Evolutionary conservation across 23 tunicate species (phyloP).

Genomic region (Clavelina lepadiformis): DNA sequence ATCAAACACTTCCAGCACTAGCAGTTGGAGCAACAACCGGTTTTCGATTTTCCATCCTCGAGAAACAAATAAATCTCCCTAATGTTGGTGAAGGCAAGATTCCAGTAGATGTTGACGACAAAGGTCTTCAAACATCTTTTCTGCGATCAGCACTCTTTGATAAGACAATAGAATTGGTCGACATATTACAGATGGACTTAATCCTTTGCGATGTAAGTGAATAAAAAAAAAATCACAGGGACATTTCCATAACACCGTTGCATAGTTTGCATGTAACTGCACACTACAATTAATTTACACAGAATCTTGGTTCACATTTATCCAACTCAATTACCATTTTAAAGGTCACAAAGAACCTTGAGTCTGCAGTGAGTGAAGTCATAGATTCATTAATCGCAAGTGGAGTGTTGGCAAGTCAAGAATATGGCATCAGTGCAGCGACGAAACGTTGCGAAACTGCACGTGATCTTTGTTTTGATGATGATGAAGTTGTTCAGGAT

Average conservation of each 20-base stretch:
- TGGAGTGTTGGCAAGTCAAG: constrained; percentile 37
- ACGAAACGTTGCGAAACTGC: constrained; percentile 18
- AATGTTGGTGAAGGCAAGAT: background rate
- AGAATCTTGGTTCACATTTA: background rate
- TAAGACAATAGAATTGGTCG: constrained; percentile 39
- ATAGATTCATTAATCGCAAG: constrained; percentile 30
- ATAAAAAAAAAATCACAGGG: background rate
- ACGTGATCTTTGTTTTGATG: constrained; percentile 38
- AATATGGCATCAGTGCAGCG: constrained; percentile 32
- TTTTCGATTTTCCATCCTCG: constrained; percentile 45
- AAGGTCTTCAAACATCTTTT: constrained; percentile 28
- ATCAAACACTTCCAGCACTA: constrained; percentile 29
- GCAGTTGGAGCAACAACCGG: constrained; percentile 53
- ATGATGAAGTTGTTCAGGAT: constrained; percentile 19
- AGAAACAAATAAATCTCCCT: constrained; percentile 27
- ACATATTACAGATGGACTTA: constrained; percentile 65
- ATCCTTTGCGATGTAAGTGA: constrained; percentile 71
- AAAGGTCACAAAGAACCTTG: constrained; percentile 28
- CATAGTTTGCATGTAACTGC: background rate
- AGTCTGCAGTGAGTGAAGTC: constrained; percentile 42
- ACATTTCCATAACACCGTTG: background rate
- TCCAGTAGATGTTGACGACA: constrained; percentile 25
- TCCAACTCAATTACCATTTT: background rate
- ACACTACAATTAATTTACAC: background rate
- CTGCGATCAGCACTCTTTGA: constrained; percentile 40